Evolutionary conservation across 2,888 invertebrate genomes (phyloP), one percentile per base, ranked within the genome.

Genomic region (Panorpa germanica): DNA sequence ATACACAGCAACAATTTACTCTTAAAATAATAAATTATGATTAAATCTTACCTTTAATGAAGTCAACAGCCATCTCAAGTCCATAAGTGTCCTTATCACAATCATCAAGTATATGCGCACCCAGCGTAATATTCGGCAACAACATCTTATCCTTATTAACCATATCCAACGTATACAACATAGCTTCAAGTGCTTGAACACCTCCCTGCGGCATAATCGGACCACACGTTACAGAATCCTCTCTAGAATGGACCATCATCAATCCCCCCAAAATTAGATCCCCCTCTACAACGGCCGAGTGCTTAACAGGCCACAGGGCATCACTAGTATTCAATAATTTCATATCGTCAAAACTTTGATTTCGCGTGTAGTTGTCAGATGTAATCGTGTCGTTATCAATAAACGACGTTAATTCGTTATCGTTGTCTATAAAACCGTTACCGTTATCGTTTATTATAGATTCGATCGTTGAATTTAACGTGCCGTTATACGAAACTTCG

Each of bases 81-180:
- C 91, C 91, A 46, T 90, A 90, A 0, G 90, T 91, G 50, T 91
- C 91, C 55, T 86, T 82, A 59, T 91, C 91, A 53, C 91, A 91
- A 53, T 91, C 91, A 48, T 91, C 91, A 37, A 91, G 61, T 30
- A 91, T 73, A 47, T 88, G 80, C 7, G 85, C 85, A 21, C 90
- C 90, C 8, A 91, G 56, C 4, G 63, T 70, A 30, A 88, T 71
- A 29, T 78, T 80, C 1, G 81, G 81, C 37, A 83, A 59, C 38
- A 77, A 57, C 32, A 63, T 58, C 33, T 61, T 49, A 35, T 66
- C 57, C 41, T 61, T 55, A 50, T 83, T 83, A 31, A 86, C 66
- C 40, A 68, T 63, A 50, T 90, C 88, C 45, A 91, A 52, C 1
- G 91, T 88, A 48, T 74, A 90, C 25, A 91, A 59, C 90, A 91